These are phyloP conservation scores for Arctopsyche grandis DNA, from an alignment of 1,140 invertebrate species.

Conservation along the genomic window DNA sequence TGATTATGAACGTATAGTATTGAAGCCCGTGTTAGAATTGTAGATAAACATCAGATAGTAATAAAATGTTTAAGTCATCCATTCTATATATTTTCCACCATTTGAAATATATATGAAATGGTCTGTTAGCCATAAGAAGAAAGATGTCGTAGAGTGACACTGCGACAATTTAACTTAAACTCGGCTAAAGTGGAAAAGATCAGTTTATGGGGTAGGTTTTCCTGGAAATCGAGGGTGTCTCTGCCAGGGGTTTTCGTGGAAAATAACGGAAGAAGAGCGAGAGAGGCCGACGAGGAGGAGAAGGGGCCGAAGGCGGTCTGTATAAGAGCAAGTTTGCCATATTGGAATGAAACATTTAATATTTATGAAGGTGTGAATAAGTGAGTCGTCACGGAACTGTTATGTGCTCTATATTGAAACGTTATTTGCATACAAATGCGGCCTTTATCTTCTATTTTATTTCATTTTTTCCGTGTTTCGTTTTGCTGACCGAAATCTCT, in stretches of 20 bases:
- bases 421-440: slow-evolving; percentile 53
- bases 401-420: slow-evolving; percentile 53
- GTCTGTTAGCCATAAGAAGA: background rate
- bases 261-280: background rate
- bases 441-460: slow-evolving; percentile 20
- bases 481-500: slow-evolving; percentile 32
- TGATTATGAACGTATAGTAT: too few relatives aligned
- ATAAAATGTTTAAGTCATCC: too few relatives aligned
- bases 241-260: background rate
- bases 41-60: too few relatives aligned
- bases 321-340: slow-evolving; percentile 48
- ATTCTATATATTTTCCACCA: too few relatives aligned
- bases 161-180: slow-evolving; percentile 52
- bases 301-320: background rate
- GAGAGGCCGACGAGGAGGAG: too few relatives aligned
- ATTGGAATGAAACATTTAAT: slow-evolving; percentile 54
- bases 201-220: slow-evolving; percentile 40
- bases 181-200: slow-evolving; percentile 48
- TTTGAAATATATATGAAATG: too few relatives aligned
- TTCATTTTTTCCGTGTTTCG: background rate
- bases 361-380: slow-evolving; percentile 54
- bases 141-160: slow-evolving; percentile 39
- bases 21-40: too few relatives aligned
- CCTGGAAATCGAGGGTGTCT: background rate
- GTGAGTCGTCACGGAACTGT: slow-evolving; percentile 52